A percentile compares a stretch with the other conserved stretches of the same genome.
Evolutionary conservation across 2,113 vertebrate species (phyloP).

Genomic region (Neolamprologus devosi): DNA sequence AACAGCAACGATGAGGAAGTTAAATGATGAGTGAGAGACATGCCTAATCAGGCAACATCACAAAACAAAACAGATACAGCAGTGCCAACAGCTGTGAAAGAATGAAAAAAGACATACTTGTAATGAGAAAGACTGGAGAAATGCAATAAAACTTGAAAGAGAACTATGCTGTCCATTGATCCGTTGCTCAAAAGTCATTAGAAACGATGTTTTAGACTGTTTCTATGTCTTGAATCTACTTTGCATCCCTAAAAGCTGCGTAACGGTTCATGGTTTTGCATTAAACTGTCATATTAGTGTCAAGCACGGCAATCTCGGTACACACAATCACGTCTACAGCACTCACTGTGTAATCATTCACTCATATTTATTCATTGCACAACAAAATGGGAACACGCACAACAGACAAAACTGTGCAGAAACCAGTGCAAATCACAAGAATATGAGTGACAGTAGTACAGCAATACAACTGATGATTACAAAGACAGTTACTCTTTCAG

Average conservation of each 20-base stretch:
- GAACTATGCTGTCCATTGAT: neutral
- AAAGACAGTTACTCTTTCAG: neutral
- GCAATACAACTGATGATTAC: neutral
- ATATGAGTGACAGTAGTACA: neutral
- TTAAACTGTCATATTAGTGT: neutral
- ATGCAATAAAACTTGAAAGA: neutral
- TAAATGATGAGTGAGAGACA: neutral
- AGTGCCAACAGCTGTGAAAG: neutral
- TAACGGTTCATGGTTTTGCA: neutral
- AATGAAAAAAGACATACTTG: neutral
- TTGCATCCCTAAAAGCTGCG: neutral
- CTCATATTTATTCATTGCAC: neutral
- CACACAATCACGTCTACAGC: neutral
- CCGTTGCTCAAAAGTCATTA: neutral
- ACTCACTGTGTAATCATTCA: neutral
- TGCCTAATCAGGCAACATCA: neutral
- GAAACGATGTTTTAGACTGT: neutral
- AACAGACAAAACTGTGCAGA: neutral
- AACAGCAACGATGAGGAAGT: neutral
- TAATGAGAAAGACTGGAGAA: neutral
- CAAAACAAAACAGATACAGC: neutral
- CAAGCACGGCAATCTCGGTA: neutral
- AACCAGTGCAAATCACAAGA: neutral
- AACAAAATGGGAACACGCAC: neutral
- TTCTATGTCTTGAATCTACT: neutral